Percentiles rank a stretch among this genome's conserved stretches.
phyloP scores from a whole-genome alignment of 2,797 vertebrate genomes.

The Periophthalmus magnuspinnatus region DNA sequence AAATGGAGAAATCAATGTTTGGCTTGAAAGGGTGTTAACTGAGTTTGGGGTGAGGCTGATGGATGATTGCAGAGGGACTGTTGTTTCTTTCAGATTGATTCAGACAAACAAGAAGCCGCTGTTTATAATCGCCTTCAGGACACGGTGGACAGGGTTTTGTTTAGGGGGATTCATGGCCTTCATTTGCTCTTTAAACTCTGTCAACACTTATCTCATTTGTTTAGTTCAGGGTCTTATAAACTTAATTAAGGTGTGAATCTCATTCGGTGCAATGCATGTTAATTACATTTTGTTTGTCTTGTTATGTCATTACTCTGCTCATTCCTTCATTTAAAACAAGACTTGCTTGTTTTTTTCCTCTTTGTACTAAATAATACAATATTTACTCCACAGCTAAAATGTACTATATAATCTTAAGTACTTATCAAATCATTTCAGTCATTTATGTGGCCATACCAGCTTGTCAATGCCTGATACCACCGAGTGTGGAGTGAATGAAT shows the following conservation, averaged over 20 bases:
- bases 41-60: neutral
- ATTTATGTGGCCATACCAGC: too few species aligned
- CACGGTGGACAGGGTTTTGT: constrained; percentile 4
- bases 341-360: neutral
- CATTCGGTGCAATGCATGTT: neutral
- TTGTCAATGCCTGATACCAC: too few species aligned
- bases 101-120: constrained; percentile 14
- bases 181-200: constrained; percentile 2
- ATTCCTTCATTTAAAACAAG: neutral
- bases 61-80: neutral
- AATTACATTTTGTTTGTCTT: constrained; percentile 9
- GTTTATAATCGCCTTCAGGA: neutral
- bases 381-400: neutral
- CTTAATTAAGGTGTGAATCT: constrained; percentile 1
- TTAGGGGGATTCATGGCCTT: neutral
- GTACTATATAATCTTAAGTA: too few species aligned
- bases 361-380: neutral
- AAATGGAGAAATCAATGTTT: neutral
- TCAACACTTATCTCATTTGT: constrained; percentile 7
- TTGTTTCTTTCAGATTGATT: constrained; percentile 1
- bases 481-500: too few species aligned
- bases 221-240: neutral
- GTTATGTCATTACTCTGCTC: neutral
- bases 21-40: neutral
- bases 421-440: too few species aligned